Base-by-base conservation (phyloP, 1,140 invertebrate species). In the Pseudomyrmex cubaensis region DNA sequence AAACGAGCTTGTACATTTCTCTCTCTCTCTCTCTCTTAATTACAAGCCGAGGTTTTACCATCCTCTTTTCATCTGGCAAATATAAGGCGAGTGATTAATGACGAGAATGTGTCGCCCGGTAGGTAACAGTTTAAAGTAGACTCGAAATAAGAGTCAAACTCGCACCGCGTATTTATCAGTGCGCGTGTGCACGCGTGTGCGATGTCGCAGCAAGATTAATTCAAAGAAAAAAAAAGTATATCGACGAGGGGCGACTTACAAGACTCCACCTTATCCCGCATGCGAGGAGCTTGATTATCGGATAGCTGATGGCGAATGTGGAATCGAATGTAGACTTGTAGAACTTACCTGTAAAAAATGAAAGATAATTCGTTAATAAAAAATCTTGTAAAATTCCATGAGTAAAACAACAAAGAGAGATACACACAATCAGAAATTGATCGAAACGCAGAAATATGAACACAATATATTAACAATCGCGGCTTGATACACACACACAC, bases 341-440 rank as follows among this genome's bases (percentile, higher is more conserved):
- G 20, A 63, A 78, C 85, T 87, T 86, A 87, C 85, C 86, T 87
- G 85, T 67, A 87, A 87, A 48, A 83, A 87, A 86, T 57, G 67
- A 64, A 67, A 77, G 54, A 62, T 59, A 17, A 44, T 48, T 22
- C 2, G 15, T 73, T 82, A 74, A 63, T 75, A 62, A 63, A 46
- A 48, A 35, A 35, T 5, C 20, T 13, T 25, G 10, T 0, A 4
- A 25, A 54, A 54, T 44, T 13, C 15, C 12, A 35, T 12, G 20
- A 13, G 17, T 22, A 64, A 2, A 46, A 5, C 35, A 20, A 13
- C 3, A 56, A 2, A 63, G 15, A 52, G 4, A 48, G n/a, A 12
- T 1, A 35, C 10, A 2, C 35, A 1, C 13, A 63, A 7, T 5
- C 1, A 46, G 63, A 17, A 17, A 48, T 22, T 48, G 12, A 17